Evolutionary conservation across 2,888 invertebrate species (phyloP).

Genomic region (Helicoverpa assulta): DNA sequence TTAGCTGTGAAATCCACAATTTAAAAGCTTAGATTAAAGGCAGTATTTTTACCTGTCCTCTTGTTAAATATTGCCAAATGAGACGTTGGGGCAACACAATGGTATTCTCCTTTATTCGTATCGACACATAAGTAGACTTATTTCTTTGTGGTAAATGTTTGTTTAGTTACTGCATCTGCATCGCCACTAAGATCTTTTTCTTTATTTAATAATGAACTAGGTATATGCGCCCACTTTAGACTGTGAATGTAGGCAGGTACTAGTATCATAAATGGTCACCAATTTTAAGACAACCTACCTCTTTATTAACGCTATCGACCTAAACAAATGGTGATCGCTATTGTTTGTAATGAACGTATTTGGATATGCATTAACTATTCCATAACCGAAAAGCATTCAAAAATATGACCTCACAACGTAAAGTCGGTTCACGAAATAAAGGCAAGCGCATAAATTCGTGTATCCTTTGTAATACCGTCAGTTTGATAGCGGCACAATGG

Average conservation of each 20-base stretch:
- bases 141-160: not conserved
- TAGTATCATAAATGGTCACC: no score
- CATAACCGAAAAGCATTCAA: slow-evolving; percentile 6
- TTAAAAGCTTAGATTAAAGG: not conserved
- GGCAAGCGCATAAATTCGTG: slow-evolving; percentile 71
- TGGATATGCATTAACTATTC: not conserved
- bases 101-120: not conserved
- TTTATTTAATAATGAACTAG: not conserved
- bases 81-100: not conserved
- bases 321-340: no score
- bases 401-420: slow-evolving; percentile 54
- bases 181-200: not conserved
- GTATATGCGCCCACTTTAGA: not conserved
- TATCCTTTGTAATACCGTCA: slow-evolving; percentile 60
- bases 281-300: no score
- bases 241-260: no score
- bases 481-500: slow-evolving; percentile 59
- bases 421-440: slow-evolving; percentile 67
- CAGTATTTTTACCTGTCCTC: not conserved
- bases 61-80: not conserved
- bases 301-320: no score
- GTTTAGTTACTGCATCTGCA: not conserved
- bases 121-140: not conserved
- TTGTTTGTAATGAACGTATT: not conserved
- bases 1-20: slow-evolving; percentile 11